phyloP scores from a whole-genome alignment of 2,113 vertebrate genomes.

The Poecilia latipinna region DNA sequence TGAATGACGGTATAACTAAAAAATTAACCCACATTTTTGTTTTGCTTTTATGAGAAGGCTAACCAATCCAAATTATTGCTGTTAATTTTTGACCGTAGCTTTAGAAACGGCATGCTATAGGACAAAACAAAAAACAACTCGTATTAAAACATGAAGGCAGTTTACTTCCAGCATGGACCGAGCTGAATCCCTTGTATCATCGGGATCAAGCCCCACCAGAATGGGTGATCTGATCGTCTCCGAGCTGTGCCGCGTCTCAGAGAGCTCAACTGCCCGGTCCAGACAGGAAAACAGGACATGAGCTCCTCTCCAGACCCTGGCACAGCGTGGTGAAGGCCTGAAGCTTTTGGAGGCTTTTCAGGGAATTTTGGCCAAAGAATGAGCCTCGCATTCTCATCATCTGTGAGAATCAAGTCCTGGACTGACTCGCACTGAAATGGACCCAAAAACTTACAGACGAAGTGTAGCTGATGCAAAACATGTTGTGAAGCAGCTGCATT shows the following conservation, averaged over 20 bases:
- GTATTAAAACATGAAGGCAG: too few species aligned
- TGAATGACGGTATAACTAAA: too few species aligned
- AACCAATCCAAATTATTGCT: too few species aligned
- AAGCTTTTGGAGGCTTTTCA: constrained; percentile 83
- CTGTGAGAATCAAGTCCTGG: constrained; percentile 82
- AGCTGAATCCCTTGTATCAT: background rate
- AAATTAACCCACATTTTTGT: too few species aligned
- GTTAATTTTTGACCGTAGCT: too few species aligned
- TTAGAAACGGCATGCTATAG: too few species aligned
- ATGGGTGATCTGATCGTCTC: constrained; percentile 22
- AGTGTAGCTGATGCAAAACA: background rate
- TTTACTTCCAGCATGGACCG: background rate
- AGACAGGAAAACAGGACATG: constrained; percentile 16
- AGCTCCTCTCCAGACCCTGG: constrained; percentile 79
- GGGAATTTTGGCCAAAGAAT: constrained; percentile 69
- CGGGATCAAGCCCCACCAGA: constrained; percentile 22
- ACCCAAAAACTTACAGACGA: background rate
- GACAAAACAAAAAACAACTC: too few species aligned
- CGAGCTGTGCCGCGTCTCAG: constrained; percentile 27
- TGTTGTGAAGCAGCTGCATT: background rate
- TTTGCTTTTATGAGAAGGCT: too few species aligned
- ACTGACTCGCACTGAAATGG: constrained; percentile 75
- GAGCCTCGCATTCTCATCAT: constrained; percentile 82
- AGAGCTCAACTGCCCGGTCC: constrained; percentile 37
- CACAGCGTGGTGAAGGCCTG: constrained; percentile 78